Base-by-base conservation (phyloP, 2,888 invertebrate species). In the Listrodromus nycthemerus region DNA sequence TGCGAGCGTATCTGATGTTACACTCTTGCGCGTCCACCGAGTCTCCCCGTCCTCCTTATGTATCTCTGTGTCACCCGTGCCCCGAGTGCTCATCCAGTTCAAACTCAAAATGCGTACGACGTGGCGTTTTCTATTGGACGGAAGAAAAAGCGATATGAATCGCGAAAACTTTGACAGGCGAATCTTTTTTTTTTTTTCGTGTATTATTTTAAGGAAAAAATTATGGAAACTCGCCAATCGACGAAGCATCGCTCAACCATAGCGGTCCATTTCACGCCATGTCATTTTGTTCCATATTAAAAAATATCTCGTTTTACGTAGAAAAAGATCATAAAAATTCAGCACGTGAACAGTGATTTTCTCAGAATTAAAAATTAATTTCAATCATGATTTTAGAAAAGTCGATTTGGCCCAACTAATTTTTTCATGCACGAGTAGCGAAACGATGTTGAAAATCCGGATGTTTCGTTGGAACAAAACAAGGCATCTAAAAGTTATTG, bases 81-180 rank as follows among this genome's bases (percentile, higher is more conserved):
- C 19, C 48, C 48, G 63, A 27, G 21, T 30, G 27, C 73, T 61
- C 71, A 58, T 24, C 27, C 19, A 19, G 61, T 70, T 48, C 45
- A 37, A 30, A 77, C 80, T 76, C 75, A 79, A 85, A 45, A 67
- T 74, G 73, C 82, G 80, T 82, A 82, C 84, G 89, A 87, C 88
- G 83, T 85, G 86, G 16, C 19, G n/a, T 87, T 87, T 79, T 86
- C 90, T 86, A 90, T 90, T 90, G 89, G 87, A 88, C 89, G 86
- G 75, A 87, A 87, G 89, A 82, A 85, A 58, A 76, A 65, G 52
- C 79, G 83, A 84, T 70, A 86, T 84, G 83, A 79, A 78, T 78
- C 24, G 24, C 67, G 37, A 55, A 45, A 73, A 71, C 30, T 13
- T 4, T 10, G 24, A 21, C 55, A 10, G 19, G 24, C 21, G 10